phyloP scores from a whole-genome alignment of 2,888 invertebrate species.

The Seladonia tumulorum region DNA sequence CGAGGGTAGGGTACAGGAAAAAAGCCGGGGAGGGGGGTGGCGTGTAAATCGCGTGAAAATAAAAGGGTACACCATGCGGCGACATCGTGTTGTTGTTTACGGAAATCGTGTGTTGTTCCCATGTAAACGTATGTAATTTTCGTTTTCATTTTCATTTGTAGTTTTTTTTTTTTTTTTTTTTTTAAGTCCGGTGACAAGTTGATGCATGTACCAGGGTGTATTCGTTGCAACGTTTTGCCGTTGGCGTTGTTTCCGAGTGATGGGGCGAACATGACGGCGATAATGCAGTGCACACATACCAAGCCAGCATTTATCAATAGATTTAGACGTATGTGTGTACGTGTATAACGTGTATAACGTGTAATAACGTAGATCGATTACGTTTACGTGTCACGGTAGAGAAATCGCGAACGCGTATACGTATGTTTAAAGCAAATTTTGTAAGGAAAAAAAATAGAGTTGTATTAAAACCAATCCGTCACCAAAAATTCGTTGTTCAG shows the following conservation, averaged over 20 bases:
- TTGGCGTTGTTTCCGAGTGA: slow-evolving; percentile 67
- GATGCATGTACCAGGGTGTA: slow-evolving; percentile 79
- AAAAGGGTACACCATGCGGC: slow-evolving; percentile 49
- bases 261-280: slow-evolving; percentile 76
- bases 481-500: slow-evolving; percentile 31
- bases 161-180: background rate
- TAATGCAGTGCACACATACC: slow-evolving; percentile 81
- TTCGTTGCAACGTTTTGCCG: slow-evolving; percentile 50
- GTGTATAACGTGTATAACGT: slow-evolving; percentile 41
- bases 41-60: slow-evolving; percentile 49
- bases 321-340: slow-evolving; percentile 61
- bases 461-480: slow-evolving; percentile 41
- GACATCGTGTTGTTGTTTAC: slow-evolving; percentile 4
- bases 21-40: background rate
- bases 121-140: slow-evolving; percentile 8
- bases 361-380: slow-evolving; percentile 39
- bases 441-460: background rate
- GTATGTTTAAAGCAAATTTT: background rate
- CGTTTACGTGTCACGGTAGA: slow-evolving; percentile 42
- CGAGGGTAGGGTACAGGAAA: slow-evolving; percentile 1
- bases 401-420: slow-evolving; percentile 15
- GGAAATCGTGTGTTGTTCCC: slow-evolving; percentile 14
- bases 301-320: slow-evolving; percentile 78
- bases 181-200: slow-evolving; percentile 32
- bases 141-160: background rate